Evolutionary conservation across 1,140 invertebrate species (phyloP), one percentile per base, ranked within the genome.

Genomic region (Babylonia areolata): DNA sequence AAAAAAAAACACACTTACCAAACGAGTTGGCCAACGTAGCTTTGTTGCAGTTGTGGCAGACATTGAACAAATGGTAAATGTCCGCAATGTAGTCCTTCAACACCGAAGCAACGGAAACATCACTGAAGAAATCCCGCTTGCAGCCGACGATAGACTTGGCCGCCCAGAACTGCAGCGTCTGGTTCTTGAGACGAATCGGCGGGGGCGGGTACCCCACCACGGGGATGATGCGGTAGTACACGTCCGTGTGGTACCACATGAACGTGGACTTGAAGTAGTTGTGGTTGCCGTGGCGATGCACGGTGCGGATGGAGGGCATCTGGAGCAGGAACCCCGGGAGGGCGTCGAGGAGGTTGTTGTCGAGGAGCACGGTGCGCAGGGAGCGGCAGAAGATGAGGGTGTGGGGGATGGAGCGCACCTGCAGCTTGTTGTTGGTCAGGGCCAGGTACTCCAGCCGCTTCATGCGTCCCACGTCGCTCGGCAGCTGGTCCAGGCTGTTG

Each of bases 231-330:
- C 95, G 91, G 42, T 94, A 94, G 84, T 95, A 94, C 6, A 95
- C 93, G 90, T 95, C 95, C 11, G 94, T 94, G 81, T 95, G 95
- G 87, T 95, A 95, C 95, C 95, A 95, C 94, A 95, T 95, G 87
- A 95, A 95, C 11, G 95, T 95, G 23, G 95, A 94, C 87, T 95
- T 95, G 88, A 95, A 95, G 88, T 95, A 95, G 88, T 95, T 95
- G 90, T 95, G 94, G 89, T 95, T 95, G 39, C 95, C 95, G 93
- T 95, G 95, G 33, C 95, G 93, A 93, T 95, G 94, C 20, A 95
- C 94, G 33, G 94, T 95, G 78, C 93, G 89, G 20, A 95, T 90
- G 80, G 92, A 92, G 15, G 92, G 88, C 93, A 95, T 94, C 40
- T 92, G 86, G 20, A 95, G 89, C 31, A 95, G 88, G 86, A 95